Evolutionary conservation across 1,140 invertebrate genomes (phyloP).

Genomic region (Phortica variegata): DNA sequence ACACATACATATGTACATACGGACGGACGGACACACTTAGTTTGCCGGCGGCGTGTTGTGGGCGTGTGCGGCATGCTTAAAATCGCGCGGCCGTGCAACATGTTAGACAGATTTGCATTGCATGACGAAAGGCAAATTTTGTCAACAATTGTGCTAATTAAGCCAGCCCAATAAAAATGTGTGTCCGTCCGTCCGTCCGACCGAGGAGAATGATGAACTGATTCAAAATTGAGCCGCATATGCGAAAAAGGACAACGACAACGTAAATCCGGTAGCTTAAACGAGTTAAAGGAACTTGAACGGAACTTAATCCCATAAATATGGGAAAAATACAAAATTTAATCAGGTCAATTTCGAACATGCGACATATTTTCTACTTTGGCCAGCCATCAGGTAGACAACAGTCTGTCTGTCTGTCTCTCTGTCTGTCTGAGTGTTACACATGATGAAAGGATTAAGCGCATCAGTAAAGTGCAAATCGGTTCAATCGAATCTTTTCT

Average conservation of each 20-base stretch:
- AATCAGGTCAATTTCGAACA: conserved; percentile 52
- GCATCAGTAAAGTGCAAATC: too few species aligned
- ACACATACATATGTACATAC: background rate
- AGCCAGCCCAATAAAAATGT: conserved; percentile 49
- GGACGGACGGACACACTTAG: too few species aligned
- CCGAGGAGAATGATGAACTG: conserved; percentile 18
- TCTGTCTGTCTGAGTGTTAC: too few species aligned
- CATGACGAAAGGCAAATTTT: conserved; percentile 55
- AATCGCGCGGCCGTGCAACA: background rate
- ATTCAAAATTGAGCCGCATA: too few species aligned
- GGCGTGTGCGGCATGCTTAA: conserved; percentile 34
- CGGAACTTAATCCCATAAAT: conserved; percentile 56
- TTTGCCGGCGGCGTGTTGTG: conserved; percentile 30
- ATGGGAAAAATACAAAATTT: conserved; percentile 55
- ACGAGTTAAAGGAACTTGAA: conserved; percentile 57
- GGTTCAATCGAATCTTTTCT: too few species aligned
- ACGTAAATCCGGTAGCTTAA: conserved; percentile 56
- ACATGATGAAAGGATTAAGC: too few species aligned
- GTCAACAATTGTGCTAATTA: conserved; percentile 56
- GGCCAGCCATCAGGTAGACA: conserved; percentile 12
- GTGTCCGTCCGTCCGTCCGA: conserved; percentile 2
- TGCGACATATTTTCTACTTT: conserved; percentile 22
- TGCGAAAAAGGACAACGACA: too few species aligned
- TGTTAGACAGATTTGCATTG: conserved; percentile 1
- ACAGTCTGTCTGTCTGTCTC: background rate